phyloP scores from a whole-genome alignment of 2,888 invertebrate species.

The Phengaris alcon region DNA sequence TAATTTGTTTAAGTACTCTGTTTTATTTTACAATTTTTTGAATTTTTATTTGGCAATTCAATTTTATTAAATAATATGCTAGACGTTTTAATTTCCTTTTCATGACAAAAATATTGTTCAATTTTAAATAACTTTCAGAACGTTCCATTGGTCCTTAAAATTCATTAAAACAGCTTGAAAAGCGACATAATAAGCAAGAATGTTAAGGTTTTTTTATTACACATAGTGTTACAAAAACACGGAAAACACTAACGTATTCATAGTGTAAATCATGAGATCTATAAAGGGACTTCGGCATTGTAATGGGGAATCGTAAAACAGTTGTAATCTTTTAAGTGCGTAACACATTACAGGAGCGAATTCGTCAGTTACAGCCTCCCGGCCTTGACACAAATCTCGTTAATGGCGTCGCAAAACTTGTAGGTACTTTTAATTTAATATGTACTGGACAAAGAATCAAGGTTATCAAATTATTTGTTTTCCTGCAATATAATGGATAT shows the following conservation, averaged over 20 bases:
- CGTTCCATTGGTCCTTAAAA: neutral
- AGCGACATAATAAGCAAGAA: too few relatives aligned
- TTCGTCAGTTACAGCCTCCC: conserved; percentile 35
- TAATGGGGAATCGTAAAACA: conserved; percentile 59
- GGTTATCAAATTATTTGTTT: neutral
- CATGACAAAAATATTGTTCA: neutral
- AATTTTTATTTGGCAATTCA: neutral
- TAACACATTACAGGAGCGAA: conserved; percentile 37
- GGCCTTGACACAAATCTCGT: conserved; percentile 13
- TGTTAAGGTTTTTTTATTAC: neutral
- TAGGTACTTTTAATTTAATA: neutral
- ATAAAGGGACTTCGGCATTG: conserved; percentile 51
- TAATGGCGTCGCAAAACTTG: conserved; percentile 23
- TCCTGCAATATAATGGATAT: too few relatives aligned
- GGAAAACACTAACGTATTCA: conserved; percentile 6
- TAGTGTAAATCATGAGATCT: conserved; percentile 48
- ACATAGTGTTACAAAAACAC: neutral
- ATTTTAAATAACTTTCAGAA: neutral
- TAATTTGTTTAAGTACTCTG: conserved; percentile 21
- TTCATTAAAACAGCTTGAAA: too few relatives aligned
- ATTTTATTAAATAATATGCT: neutral
- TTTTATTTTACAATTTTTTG: neutral
- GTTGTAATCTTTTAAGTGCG: conserved; percentile 44
- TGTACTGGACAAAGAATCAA: neutral
- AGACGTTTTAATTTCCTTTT: neutral